Percentiles rank a stretch among this genome's conserved stretches.
These are phyloP conservation scores for Galerucella pusilla DNA, from an alignment of 2,888 invertebrate species.

Conservation along the genomic window DNA sequence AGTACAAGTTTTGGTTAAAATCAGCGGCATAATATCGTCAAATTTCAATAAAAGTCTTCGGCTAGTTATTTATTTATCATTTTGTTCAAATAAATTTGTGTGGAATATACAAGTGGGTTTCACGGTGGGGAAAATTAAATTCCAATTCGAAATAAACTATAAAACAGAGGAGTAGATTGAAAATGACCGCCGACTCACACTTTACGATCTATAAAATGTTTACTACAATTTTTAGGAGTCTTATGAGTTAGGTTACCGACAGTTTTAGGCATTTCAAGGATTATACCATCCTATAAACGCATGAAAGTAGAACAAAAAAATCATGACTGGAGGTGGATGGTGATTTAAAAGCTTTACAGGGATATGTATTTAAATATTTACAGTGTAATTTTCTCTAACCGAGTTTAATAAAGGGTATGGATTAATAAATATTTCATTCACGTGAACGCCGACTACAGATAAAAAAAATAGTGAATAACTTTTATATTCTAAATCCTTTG, in stretches of 20 bases:
- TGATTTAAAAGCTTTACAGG: not conserved
- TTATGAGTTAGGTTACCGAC: constrained; percentile 16
- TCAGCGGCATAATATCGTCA: not conserved
- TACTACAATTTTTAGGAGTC: constrained; percentile 51
- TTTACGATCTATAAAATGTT: constrained; percentile 61
- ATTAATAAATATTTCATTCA: not conserved
- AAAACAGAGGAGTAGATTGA: constrained; percentile 50
- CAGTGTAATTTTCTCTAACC: not conserved
- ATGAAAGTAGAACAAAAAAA: not conserved
- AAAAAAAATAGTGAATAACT: no score
- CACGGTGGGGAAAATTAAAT: constrained; percentile 46
- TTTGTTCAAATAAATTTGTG: not conserved
- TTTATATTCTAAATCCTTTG: no score
- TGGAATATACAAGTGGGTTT: not conserved
- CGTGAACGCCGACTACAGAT: not conserved
- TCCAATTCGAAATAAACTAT: constrained; percentile 49
- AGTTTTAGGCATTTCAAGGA: constrained; percentile 1
- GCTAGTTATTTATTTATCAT: not conserved
- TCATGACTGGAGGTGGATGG: not conserved
- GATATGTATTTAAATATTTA: not conserved
- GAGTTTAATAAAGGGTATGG: not conserved
- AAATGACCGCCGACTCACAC: constrained; percentile 54
- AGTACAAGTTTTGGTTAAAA: no score
- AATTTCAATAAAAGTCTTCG: not conserved
- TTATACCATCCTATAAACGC: not conserved